Conservation (phyloP, 37 sponge, comb jelly and placozoan genomes). For the Spongilla lacustris region DNA sequence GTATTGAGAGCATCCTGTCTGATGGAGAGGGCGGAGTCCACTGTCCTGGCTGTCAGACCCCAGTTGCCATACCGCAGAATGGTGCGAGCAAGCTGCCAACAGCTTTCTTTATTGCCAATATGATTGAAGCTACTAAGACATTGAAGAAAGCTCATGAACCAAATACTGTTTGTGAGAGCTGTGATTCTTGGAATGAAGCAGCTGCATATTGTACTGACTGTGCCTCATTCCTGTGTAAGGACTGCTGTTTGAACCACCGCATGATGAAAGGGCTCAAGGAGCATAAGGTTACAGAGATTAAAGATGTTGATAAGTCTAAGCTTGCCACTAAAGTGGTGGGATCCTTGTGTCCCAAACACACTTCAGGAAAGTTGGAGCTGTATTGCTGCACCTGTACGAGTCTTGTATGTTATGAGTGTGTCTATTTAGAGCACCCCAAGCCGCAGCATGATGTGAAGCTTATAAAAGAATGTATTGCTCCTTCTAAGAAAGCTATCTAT, state of each 20-base stretch:
- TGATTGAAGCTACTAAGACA: not conserved
- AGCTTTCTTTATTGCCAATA: not conserved
- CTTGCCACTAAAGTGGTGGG: not conserved
- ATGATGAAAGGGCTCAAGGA: not conserved
- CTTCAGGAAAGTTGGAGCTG: not conserved
- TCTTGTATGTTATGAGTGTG: not conserved
- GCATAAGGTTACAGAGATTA: not conserved
- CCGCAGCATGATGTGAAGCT: not conserved
- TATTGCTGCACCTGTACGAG: not conserved
- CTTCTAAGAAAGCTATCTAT: not conserved
- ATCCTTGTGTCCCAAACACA: not conserved
- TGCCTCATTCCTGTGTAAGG: not conserved
- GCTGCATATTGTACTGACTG: not conserved
- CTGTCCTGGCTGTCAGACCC: not conserved
- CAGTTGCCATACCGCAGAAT: not conserved
- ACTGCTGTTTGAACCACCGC: not conserved
- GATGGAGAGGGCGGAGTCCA: not conserved
- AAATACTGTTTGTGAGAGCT: not conserved
- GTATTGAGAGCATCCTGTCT: not conserved
- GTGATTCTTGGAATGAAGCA: not conserved
- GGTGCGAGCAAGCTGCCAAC: not conserved
- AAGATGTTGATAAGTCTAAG: not conserved
- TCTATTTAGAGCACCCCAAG: not conserved
- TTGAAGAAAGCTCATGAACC: not conserved
- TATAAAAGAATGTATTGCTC: not conserved